These are phyloP conservation scores for Anas platyrhynchos DNA, from an alignment of 2,113 vertebrate species.

Conservation along the genomic window DNA sequence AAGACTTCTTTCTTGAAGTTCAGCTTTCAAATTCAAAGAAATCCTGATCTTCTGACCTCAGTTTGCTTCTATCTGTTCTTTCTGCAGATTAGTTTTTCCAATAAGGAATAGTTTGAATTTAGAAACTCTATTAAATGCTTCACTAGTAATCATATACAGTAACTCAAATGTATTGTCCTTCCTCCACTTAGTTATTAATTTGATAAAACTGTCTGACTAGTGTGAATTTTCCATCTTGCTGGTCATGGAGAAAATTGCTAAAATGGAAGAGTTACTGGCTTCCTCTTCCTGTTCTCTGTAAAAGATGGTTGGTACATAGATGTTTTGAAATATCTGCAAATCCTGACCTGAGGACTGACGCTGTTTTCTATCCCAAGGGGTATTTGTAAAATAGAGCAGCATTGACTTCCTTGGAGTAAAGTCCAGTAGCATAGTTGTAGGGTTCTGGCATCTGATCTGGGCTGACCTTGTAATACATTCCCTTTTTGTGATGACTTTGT, in stretches of 20 bases:
- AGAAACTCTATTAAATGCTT: conserved; percentile 5
- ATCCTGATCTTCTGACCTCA: not conserved
- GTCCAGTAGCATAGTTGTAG: rapidly evolving
- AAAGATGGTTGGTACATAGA: not conserved
- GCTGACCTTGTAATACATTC: rapidly evolving
- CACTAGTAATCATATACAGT: not conserved
- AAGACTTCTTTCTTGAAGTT: not conserved
- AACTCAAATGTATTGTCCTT: not conserved
- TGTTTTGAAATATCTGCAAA: not conserved
- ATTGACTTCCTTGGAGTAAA: not conserved
- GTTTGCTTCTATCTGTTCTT: conserved; percentile 1
- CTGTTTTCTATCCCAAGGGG: not conserved
- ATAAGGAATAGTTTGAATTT: not conserved
- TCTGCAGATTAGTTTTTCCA: conserved; percentile 2
- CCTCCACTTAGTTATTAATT: not conserved
- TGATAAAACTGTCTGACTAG: not conserved
- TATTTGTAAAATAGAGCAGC: not conserved
- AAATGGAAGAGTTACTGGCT: not conserved
- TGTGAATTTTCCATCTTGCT: not conserved
- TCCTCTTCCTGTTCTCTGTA: not conserved
- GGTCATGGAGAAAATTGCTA: not conserved
- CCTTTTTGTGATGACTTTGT: not conserved
- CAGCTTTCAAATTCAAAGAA: conserved; percentile 1
- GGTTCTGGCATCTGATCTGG: not conserved
- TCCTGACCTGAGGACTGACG: not conserved